Percentiles rank a stretch among this genome's conserved stretches.
Conservation (phyloP, 2,797 vertebrate species). For the Diglossa cyanea region DNA sequence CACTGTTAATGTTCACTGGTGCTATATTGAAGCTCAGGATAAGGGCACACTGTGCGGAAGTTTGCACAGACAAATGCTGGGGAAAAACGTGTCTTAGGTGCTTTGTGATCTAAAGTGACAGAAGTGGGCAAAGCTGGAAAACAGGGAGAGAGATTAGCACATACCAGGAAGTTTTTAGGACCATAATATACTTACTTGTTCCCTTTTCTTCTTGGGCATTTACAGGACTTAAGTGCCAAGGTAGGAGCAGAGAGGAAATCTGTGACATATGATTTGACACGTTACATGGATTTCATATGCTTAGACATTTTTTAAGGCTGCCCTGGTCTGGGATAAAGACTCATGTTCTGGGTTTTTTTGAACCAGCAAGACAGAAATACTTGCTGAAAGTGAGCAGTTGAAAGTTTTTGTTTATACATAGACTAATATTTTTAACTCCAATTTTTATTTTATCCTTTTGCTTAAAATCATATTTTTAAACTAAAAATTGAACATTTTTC, state of each 20-base stretch:
- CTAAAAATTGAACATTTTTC: neutral
- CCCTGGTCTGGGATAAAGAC: neutral
- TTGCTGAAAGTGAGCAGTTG: neutral
- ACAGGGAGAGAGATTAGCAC: neutral
- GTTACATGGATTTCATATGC: neutral
- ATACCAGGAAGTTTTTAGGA: conserved; percentile 10
- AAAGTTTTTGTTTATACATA: neutral
- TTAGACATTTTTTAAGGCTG: neutral
- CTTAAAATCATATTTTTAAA: neutral
- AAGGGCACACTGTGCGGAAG: neutral
- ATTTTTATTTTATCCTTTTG: neutral
- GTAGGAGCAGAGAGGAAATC: neutral
- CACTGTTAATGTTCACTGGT: neutral
- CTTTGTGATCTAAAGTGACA: neutral
- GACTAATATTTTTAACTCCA: neutral
- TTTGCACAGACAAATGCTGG: neutral
- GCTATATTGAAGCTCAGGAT: neutral
- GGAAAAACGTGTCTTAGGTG: neutral
- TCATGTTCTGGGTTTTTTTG: neutral
- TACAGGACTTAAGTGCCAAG: neutral
- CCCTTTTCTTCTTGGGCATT: neutral
- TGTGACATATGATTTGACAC: neutral
- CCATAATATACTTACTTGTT: conserved; percentile 16
- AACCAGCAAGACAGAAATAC: neutral
- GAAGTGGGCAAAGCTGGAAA: neutral